These are phyloP conservation scores for Leptinotarsa haldemani DNA, from an alignment of 2,888 invertebrate species.

Conservation along the genomic window DNA sequence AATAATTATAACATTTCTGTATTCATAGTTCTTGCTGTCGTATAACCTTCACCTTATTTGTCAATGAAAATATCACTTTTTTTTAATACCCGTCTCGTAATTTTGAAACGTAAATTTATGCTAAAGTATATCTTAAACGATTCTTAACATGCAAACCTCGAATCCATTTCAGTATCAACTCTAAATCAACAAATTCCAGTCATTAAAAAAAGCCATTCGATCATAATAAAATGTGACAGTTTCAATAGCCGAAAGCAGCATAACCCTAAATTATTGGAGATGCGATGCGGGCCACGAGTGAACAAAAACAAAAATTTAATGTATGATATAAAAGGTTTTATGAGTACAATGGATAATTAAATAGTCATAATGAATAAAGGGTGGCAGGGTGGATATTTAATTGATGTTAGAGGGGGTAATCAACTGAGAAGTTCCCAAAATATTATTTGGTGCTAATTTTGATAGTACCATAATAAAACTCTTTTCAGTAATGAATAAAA, in stretches of 20 bases:
- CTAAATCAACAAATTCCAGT: conserved; percentile 6
- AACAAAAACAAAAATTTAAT: conserved; percentile 27
- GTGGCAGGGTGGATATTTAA: neutral
- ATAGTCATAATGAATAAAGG: neutral
- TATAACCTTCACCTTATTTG: too few species aligned
- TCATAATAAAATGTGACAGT: conserved; percentile 35
- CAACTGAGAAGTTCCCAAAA: neutral
- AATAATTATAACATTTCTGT: too few species aligned
- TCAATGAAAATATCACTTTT: too few species aligned
- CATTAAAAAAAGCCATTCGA: conserved; percentile 26
- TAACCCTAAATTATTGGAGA: conserved; percentile 24
- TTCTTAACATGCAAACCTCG: conserved; percentile 6
- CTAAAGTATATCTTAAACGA: neutral
- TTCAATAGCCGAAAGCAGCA: conserved; percentile 15
- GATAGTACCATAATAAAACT: too few species aligned
- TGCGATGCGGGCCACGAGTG: conserved; percentile 26
- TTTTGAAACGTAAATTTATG: neutral
- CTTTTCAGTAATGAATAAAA: too few species aligned
- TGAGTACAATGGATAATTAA: neutral
- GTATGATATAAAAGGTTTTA: neutral
- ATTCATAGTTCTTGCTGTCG: too few species aligned
- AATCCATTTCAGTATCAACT: neutral
- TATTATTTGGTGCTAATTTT: too few species aligned
- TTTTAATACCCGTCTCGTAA: too few species aligned
- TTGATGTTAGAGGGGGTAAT: neutral